A percentile compares a stretch with the other conserved stretches of the same genome.
These are phyloP conservation scores for Pantherophis vulpinus DNA, from an alignment of 2,797 vertebrate genomes.

Conservation along the genomic window DNA sequence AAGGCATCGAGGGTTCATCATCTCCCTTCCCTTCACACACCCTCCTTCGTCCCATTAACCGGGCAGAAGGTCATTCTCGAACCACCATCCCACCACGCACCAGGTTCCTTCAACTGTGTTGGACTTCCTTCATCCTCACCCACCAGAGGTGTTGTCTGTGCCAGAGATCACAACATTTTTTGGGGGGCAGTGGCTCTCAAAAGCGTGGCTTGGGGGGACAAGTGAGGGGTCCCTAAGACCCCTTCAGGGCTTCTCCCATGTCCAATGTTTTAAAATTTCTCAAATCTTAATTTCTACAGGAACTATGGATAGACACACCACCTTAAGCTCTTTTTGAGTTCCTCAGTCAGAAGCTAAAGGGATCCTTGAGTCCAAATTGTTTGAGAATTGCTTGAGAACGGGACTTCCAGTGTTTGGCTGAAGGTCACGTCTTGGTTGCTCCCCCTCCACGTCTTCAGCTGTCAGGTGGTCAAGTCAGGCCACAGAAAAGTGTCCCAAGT, in stretches of 20 bases:
- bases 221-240: not conserved
- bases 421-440: not conserved
- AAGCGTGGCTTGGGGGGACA: not conserved
- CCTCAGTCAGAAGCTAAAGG: not conserved
- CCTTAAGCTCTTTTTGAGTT: not conserved
- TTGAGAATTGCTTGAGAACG: not conserved
- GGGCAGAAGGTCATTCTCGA: not conserved
- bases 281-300: not conserved
- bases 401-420: not conserved
- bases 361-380: not conserved
- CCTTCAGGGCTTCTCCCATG: not conserved
- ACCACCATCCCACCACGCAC: not conserved
- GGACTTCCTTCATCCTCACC: not conserved
- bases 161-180: not conserved
- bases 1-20: slow-evolving; percentile 8
- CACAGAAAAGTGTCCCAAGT: not conserved
- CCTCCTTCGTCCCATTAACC: slow-evolving; percentile 26
- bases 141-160: not conserved
- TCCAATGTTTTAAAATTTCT: not conserved
- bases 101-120: not conserved
- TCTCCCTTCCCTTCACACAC: not conserved
- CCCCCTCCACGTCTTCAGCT: not conserved
- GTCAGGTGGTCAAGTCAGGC: not conserved
- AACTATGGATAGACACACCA: not conserved
- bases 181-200: not conserved